phyloP scores from a whole-genome alignment of 2,113 vertebrate species.

The Anser cygnoides region DNA sequence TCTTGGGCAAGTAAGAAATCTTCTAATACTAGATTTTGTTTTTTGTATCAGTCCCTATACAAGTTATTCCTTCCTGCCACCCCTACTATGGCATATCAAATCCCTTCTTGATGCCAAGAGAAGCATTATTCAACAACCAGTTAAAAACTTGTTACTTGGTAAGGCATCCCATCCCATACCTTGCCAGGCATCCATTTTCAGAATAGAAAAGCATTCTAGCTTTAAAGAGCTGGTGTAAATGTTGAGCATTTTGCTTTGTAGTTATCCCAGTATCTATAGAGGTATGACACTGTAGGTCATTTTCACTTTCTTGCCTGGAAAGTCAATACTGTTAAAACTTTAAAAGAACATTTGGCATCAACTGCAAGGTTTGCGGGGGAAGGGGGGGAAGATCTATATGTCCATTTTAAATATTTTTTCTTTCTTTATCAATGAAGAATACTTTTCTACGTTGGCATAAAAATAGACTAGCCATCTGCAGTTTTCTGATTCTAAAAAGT shows the following conservation, averaged over 20 bases:
- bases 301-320: neutral
- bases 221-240: neutral
- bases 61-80: neutral
- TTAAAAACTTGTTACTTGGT: neutral
- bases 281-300: neutral
- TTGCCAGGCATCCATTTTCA: neutral
- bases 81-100: neutral
- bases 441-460: neutral
- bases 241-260: neutral
- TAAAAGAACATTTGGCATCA: neutral
- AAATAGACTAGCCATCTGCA: slow-evolving; percentile 12
- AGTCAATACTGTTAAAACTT: neutral
- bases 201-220: neutral
- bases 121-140: neutral
- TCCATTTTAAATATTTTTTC: neutral
- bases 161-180: neutral
- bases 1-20: slow-evolving; percentile 90
- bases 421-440: neutral
- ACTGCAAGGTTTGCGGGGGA: too few species aligned
- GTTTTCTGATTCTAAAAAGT: neutral
- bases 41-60: neutral
- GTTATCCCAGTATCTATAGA: neutral
- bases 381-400: neutral
- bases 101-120: neutral
- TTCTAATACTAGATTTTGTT: neutral